These are phyloP conservation scores for Phoeniculus purpureus DNA, from an alignment of 2,797 vertebrate species.

Conservation along the genomic window DNA sequence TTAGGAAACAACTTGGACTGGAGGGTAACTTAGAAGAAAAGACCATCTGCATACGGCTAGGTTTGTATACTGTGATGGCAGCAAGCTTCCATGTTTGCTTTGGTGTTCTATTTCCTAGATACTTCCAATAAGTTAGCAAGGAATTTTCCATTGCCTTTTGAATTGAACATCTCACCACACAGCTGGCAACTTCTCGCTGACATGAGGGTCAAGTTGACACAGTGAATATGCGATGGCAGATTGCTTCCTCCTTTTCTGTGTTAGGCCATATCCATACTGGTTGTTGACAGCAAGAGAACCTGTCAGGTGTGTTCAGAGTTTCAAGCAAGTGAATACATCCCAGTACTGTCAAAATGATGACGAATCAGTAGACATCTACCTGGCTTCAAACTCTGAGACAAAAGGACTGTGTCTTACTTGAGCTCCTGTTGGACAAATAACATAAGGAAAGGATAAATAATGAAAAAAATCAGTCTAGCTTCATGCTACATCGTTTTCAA, in stretches of 20 bases:
- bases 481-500: background rate
- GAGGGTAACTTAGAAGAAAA: background rate
- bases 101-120: background rate
- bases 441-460: background rate
- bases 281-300: background rate
- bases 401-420: background rate
- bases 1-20: background rate
- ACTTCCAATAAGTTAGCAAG: background rate
- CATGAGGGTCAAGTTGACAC: background rate
- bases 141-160: background rate
- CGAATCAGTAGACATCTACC: background rate
- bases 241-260: background rate
- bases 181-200: background rate
- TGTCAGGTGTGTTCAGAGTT: background rate
- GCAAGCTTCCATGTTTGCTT: background rate
- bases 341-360: background rate
- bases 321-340: background rate
- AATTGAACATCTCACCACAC: background rate
- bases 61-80: background rate
- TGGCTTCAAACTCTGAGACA: background rate
- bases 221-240: background rate
- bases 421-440: background rate
- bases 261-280: background rate
- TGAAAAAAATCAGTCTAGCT: background rate
- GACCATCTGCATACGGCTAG: rapidly evolving